Evolutionary conservation across 2,888 invertebrate species (phyloP).

Genomic region (Nasonia oneida): DNA sequence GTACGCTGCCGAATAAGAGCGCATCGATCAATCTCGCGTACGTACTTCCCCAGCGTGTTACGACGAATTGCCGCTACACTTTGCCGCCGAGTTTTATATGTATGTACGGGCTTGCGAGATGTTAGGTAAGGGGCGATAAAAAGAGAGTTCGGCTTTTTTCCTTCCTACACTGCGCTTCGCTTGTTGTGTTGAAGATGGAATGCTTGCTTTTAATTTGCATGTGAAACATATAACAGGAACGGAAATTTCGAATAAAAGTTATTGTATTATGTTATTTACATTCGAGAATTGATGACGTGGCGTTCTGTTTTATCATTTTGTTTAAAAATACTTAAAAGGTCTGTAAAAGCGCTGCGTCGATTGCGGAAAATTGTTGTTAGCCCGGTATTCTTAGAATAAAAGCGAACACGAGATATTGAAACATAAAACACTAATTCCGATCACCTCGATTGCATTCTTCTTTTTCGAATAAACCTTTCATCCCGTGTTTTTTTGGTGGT

Average conservation of each 20-base stretch:
- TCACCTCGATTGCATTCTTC: not conserved
- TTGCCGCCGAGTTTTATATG: not conserved
- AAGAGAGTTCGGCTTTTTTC: not conserved
- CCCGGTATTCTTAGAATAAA: not conserved
- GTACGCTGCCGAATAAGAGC: not conserved
- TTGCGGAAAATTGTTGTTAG: not conserved
- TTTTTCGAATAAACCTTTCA: not conserved
- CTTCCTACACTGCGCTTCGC: not conserved
- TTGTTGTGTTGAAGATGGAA: not conserved
- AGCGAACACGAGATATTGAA: not conserved
- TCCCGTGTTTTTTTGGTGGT: not conserved
- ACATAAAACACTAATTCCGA: not conserved
- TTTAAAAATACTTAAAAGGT: not conserved
- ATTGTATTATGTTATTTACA: not conserved
- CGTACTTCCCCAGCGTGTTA: not conserved
- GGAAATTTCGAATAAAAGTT: not conserved
- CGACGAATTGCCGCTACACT: not conserved
- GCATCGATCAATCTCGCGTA: constrained; percentile 18
- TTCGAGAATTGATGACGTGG: not conserved
- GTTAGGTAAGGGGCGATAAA: not conserved
- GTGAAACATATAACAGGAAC: too few species aligned
- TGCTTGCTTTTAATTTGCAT: not conserved
- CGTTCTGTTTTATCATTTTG: not conserved
- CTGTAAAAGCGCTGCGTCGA: not conserved
- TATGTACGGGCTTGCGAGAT: not conserved